phyloP scores from a whole-genome alignment of 2,797 vertebrate genomes.

The Morelia viridis region DNA sequence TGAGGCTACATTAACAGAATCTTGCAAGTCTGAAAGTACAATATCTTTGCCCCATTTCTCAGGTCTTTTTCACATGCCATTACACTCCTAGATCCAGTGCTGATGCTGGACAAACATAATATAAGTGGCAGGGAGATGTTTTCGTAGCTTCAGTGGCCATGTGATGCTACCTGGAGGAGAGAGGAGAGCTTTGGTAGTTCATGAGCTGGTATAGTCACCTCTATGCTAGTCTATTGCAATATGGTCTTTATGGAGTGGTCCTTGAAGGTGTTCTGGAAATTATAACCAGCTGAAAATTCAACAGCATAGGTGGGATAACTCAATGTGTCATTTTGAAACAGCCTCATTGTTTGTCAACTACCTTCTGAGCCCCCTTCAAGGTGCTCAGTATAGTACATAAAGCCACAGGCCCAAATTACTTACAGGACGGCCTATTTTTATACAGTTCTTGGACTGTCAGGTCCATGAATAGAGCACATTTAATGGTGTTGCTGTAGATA shows the following conservation, averaged over 20 bases:
- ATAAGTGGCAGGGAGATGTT: not conserved
- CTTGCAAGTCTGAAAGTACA: too few relatives aligned
- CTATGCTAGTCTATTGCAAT: not conserved
- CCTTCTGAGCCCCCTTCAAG: not conserved
- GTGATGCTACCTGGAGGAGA: not conserved
- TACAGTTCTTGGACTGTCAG: not conserved
- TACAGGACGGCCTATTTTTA: not conserved
- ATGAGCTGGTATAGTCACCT: not conserved
- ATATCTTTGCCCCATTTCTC: too few relatives aligned
- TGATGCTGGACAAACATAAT: not conserved
- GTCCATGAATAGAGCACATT: not conserved
- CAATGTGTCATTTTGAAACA: not conserved
- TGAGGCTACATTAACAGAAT: too few relatives aligned
- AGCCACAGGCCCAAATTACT: not conserved
- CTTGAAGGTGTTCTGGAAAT: not conserved
- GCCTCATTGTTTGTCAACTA: not conserved
- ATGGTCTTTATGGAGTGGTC: not conserved
- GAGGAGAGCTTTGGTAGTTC: not conserved
- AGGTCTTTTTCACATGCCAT: too few relatives aligned
- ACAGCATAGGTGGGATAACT: not conserved
- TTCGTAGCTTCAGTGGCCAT: not conserved
- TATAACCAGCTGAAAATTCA: not conserved
- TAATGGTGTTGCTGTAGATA: not conserved
- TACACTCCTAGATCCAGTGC: not conserved
- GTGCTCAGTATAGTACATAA: not conserved